These are phyloP conservation scores for Menidia menidia DNA, from an alignment of 2,797 vertebrate species.

Conservation along the genomic window DNA sequence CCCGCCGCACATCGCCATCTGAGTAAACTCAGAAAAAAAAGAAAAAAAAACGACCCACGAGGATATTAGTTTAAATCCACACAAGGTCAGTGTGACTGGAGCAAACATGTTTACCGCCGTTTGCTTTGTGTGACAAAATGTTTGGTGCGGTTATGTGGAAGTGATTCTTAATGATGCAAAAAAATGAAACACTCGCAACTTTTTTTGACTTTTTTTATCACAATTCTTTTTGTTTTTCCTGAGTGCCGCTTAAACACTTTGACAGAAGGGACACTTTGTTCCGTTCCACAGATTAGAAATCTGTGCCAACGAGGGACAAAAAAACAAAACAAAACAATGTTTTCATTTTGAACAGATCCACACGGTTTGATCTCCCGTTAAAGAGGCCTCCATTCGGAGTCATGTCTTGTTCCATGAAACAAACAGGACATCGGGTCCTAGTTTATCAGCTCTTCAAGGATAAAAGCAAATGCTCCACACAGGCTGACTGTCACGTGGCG, in stretches of 20 bases:
- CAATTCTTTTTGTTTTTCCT: background rate
- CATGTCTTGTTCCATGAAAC: no score
- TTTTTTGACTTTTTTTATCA: background rate
- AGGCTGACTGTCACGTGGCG: conserved; percentile 9
- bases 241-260: background rate
- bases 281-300: conserved; percentile 21
- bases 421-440: background rate
- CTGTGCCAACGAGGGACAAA: conserved; percentile 13
- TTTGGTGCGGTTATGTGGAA: background rate
- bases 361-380: background rate
- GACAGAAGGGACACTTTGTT: conserved; percentile 7
- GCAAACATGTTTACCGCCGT: background rate
- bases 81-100: background rate
- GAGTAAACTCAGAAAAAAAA: background rate
- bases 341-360: background rate
- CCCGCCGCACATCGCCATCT: background rate
- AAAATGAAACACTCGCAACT: background rate
- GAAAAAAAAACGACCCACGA: background rate
- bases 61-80: background rate
- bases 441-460: conserved; percentile 19
- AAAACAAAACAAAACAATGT: conserved; percentile 14
- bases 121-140: background rate
- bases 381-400: background rate
- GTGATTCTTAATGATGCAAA: background rate
- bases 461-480: background rate